A percentile compares a stretch with the other conserved stretches of the same genome.
These are phyloP conservation scores for Aphis gossypii DNA, from an alignment of 1,140 invertebrate genomes.

Conservation along the genomic window DNA sequence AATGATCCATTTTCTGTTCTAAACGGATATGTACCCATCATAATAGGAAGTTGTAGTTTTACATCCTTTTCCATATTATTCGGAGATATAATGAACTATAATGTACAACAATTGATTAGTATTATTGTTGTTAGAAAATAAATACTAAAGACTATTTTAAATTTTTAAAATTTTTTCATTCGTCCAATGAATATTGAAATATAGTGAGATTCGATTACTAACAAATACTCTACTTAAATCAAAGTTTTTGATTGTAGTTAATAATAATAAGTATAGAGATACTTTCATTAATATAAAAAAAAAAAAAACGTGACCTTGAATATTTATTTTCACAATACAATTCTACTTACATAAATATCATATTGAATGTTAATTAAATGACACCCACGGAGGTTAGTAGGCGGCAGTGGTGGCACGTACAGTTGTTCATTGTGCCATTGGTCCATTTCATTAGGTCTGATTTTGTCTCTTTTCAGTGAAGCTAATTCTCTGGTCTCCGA, in stretches of 20 bases:
- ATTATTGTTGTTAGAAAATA: background rate
- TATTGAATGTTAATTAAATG: constrained; percentile 94
- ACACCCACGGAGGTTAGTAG: constrained; percentile 93
- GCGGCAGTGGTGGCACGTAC: constrained; percentile 92
- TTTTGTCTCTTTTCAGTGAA: constrained; percentile 81
- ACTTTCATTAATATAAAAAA: background rate
- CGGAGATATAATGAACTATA: constrained; percentile 88
- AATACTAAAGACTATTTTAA: too few relatives aligned
- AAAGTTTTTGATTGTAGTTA: too few relatives aligned
- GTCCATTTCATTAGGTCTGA: constrained; percentile 80
- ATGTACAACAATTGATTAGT: constrained; percentile 61
- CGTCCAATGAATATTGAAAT: too few relatives aligned
- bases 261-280: background rate
- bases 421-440: constrained; percentile 90
- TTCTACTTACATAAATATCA: constrained; percentile 87
- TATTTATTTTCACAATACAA: background rate
- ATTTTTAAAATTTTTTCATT: too few relatives aligned
- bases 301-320: background rate
- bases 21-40: constrained; percentile 92
- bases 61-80: constrained; percentile 91
- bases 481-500: constrained; percentile 87
- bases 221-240: too few relatives aligned
- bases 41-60: constrained; percentile 89
- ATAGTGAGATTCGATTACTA: too few relatives aligned
- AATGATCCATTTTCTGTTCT: constrained; percentile 70